Percentiles rank a stretch among this genome's conserved stretches.
Conservation (phyloP, 2,113 vertebrate species). For the Macroglossus sobrinus region DNA sequence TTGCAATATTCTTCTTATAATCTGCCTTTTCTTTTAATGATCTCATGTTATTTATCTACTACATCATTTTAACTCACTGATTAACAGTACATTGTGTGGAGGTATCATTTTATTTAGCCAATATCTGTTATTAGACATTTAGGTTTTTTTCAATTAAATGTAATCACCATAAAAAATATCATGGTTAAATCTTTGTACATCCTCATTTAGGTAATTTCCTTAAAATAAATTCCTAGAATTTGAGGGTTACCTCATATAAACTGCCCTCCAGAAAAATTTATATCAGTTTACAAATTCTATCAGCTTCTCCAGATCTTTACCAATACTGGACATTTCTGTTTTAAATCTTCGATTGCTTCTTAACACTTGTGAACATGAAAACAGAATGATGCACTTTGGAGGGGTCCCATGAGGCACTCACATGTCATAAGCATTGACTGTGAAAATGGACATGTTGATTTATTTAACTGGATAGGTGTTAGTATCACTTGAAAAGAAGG, state of each 20-base stretch:
- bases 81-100: neutral
- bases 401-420: neutral
- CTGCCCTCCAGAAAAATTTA: neutral
- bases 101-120: neutral
- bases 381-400: slow-evolving; percentile 35
- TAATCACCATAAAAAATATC: neutral
- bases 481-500: slow-evolving; percentile 33
- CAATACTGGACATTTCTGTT: slow-evolving; percentile 10
- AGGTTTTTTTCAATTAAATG: slow-evolving; percentile 22
- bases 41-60: neutral
- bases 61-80: neutral
- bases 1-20: neutral
- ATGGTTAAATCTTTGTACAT: neutral
- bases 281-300: neutral
- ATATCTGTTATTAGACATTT: neutral
- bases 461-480: slow-evolving; percentile 46
- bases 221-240: slow-evolving; percentile 20
- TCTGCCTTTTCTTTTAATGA: neutral
- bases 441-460: slow-evolving; percentile 28
- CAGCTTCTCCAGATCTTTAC: neutral
- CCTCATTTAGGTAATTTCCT: neutral
- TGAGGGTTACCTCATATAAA: neutral
- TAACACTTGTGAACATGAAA: slow-evolving; percentile 37
- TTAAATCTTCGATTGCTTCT: slow-evolving; percentile 28
- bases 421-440: neutral